These are phyloP conservation scores for Paradisaea rubra DNA, from an alignment of 2,113 vertebrate genomes.

Conservation along the genomic window DNA sequence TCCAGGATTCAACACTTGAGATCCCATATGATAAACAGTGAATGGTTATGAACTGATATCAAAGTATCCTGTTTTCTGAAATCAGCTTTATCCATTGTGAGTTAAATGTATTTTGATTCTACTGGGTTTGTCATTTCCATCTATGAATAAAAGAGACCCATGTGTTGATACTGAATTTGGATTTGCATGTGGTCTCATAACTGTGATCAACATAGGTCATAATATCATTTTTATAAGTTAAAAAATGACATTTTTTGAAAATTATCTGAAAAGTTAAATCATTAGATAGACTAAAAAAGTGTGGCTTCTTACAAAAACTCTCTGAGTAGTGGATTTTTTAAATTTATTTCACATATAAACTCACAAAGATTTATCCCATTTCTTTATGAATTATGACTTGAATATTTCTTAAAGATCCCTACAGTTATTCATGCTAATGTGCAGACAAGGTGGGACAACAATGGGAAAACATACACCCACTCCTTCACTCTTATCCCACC, in stretches of 20 bases:
- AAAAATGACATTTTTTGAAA: background rate
- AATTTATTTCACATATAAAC: background rate
- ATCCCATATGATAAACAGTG: background rate
- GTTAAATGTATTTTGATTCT: background rate
- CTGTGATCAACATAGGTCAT: background rate
- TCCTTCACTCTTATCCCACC: background rate
- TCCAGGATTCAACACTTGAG: background rate
- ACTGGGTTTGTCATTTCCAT: background rate
- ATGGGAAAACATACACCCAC: background rate
- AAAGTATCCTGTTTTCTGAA: background rate
- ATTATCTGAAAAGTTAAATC: background rate
- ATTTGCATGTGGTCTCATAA: background rate
- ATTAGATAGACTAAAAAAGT: background rate
- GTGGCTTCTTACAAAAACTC: background rate
- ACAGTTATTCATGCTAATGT: background rate
- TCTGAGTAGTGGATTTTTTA: background rate
- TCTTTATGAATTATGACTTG: background rate
- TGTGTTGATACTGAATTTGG: background rate
- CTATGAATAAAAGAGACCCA: background rate
- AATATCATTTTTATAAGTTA: background rate
- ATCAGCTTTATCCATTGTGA: background rate
- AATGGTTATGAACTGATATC: background rate
- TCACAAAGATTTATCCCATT: background rate
- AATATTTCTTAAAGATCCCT: background rate
- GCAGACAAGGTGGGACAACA: background rate